Evolutionary conservation across 37 sponge, comb jelly and placozoan species (phyloP).

Genomic region (Chondrilla cf. caribensis): DNA sequence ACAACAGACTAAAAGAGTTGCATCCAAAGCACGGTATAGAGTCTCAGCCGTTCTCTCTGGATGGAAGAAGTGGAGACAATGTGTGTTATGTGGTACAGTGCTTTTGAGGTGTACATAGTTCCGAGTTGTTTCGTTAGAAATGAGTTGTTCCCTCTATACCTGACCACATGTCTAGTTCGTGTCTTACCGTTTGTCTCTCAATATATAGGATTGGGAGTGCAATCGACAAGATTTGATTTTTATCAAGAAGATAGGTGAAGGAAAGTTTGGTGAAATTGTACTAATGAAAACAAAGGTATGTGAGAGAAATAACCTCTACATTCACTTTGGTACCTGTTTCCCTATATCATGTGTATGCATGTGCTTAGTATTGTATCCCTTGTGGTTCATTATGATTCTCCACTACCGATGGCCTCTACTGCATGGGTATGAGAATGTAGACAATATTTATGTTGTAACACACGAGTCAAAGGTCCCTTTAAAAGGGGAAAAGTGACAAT

Average conservation of each 20-base stretch:
- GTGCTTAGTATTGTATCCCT: too few species aligned
- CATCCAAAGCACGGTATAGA: conserved; percentile 33
- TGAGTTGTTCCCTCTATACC: too few species aligned
- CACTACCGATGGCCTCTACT: too few species aligned
- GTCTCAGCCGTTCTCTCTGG: not conserved
- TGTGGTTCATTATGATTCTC: too few species aligned
- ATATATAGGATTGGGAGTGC: conserved; percentile 35
- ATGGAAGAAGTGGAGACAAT: not conserved
- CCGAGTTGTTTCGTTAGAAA: not conserved
- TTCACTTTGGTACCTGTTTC: too few species aligned
- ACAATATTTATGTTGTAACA: too few species aligned
- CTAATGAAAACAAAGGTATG: conserved; percentile 61
- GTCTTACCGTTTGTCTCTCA: not conserved
- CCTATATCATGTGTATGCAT: too few species aligned
- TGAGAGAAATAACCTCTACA: not conserved
- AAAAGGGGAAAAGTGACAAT: too few species aligned
- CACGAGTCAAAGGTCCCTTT: too few species aligned
- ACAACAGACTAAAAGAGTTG: not conserved
- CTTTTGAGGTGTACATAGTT: not conserved
- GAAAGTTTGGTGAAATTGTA: conserved; percentile 63
- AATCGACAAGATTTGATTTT: conserved; percentile 40
- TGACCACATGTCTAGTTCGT: too few species aligned
- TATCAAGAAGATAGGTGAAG: conserved; percentile 53
- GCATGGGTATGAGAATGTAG: too few species aligned
- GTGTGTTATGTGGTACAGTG: not conserved